Evolutionary conservation across 2,797 vertebrate species (phyloP), one percentile per base, ranked within the genome.

Genomic region (Cossypha polioptera): DNA sequence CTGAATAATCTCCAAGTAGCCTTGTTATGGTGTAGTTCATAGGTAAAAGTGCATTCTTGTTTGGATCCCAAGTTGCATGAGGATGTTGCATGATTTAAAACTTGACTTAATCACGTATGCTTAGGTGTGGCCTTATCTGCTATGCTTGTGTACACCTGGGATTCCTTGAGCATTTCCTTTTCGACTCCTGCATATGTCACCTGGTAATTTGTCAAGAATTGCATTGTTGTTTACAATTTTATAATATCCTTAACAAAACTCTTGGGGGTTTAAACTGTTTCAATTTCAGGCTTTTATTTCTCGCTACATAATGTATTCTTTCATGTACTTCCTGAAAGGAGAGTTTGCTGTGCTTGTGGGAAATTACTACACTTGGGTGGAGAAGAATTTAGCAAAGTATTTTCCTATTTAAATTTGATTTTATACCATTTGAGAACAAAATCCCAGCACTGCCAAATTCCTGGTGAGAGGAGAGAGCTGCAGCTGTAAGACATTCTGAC

Each of bases 201-300:
- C 33, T 72, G 61, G 21, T 65, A 59, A 25, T 74, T 51, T 58
- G 17, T 78, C 45, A 68, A 40, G 20, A 94, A 48, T 54, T 78
- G 42, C 13, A 7, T 77, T 65, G 36, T 33, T 47, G 16, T 66
- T 78, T 57, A 51, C n/a, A 22, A 14, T 53, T 90, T 73, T 40
- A 7, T 47, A 57, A 40, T 81, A 66, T 20, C 21, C 21, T 20
- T 78, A 38, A 65, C 57, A 80, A 54, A 50, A 71, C 31, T 51
- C 16, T 10, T 63, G 35, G 19, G 71, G 29, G 84, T 85, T 92
- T 62, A 71, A 66, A 48, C 18, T 53, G 13, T 36, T 42, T 47
- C 83, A 18, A 75, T 86, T 90, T 90, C 33, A 65, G 50, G 53
- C 13, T 68, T 88, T 86, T 94, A 45, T 90, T 94, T 90, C 48